A percentile compares a stretch with the other conserved stretches of the same genome.
phyloP scores from a whole-genome alignment of 1,140 invertebrate genomes.

The Achatina immaculata region DNA sequence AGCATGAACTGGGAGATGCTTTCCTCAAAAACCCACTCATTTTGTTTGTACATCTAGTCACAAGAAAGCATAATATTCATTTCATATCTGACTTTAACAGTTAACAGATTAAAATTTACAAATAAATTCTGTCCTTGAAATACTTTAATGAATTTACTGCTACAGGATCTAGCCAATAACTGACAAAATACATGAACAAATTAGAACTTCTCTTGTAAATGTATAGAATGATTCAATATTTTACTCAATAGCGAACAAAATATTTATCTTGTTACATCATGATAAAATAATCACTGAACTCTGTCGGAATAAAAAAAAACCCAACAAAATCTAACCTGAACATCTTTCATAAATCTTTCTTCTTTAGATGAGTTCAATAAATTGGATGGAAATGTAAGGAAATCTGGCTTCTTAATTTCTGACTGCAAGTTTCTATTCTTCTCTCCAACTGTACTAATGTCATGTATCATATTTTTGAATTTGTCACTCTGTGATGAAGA shows the following conservation, averaged over 20 bases:
- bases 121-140: not conserved
- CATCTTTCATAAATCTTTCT: slow-evolving; percentile 56
- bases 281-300: not conserved
- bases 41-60: slow-evolving; percentile 57
- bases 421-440: not conserved
- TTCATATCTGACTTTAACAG: not conserved
- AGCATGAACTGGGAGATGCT: slow-evolving; percentile 53
- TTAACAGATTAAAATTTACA: not conserved
- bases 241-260: too few relatives aligned
- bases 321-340: slow-evolving; percentile 48
- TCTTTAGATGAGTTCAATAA: slow-evolving; percentile 52
- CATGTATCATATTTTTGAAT: too few relatives aligned
- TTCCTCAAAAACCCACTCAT: slow-evolving; percentile 60
- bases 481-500: too few relatives aligned
- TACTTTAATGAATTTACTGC: too few relatives aligned
- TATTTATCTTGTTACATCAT: too few relatives aligned
- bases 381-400: slow-evolving; percentile 4
- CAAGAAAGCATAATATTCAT: not conserved
- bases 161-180: too few relatives aligned
- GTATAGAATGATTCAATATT: too few relatives aligned
- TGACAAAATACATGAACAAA: too few relatives aligned
- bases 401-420: not conserved
- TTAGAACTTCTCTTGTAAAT: too few relatives aligned
- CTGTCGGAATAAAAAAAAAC: too few relatives aligned
- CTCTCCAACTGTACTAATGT: not conserved